Evolutionary conservation across 2,888 invertebrate species (phyloP), one percentile per base, ranked within the genome.

Genomic region (Merodon equestris): DNA sequence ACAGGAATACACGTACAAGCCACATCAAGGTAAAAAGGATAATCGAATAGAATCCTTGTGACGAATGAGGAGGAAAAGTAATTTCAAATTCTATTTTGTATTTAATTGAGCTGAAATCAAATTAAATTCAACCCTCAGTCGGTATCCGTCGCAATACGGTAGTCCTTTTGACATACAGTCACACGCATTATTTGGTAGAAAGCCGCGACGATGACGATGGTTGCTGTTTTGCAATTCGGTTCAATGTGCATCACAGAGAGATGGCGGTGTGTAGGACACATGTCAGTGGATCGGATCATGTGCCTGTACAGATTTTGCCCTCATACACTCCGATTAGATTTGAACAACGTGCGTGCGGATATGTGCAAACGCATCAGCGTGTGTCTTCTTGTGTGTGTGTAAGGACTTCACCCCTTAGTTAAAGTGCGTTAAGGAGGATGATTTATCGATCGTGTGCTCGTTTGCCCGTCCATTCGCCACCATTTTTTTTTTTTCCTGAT

Each of bases 51-150:
- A 47, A 27, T 56, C 54, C 36, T 54, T 34, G 34, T 44, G 48
- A 50, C 42, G 38, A 61, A 64, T 42, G 56, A 47, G 60, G 27
- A 83, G 83, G 83, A 84, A 85, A 86, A 84, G 85, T 85, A 86
- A 87, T 87, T 87, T 84, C 84, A 85, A 88, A 87, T 87, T 88
- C 85, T 85, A 87, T 88, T 88, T 87, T 85, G 84, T 84, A 87
- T 87, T 88, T 88, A 88, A 88, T 88, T 88, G 87, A 88, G 88
- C 87, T 87, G 87, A 88, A 88, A 88, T 88, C 86, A 86, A 88
- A 88, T 88, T 87, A 88, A 87, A 87, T 86, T 83, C 85, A 86
- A 86, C 87, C 88, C 87, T 84, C 84, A 17, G 44, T 19, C 27
- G 34, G 17, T 44, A 12, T 19, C 12, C 3, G 27, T 27, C 27